Conservation (phyloP, 1,140 invertebrate genomes). For the Acromyrmex echinatior region DNA sequence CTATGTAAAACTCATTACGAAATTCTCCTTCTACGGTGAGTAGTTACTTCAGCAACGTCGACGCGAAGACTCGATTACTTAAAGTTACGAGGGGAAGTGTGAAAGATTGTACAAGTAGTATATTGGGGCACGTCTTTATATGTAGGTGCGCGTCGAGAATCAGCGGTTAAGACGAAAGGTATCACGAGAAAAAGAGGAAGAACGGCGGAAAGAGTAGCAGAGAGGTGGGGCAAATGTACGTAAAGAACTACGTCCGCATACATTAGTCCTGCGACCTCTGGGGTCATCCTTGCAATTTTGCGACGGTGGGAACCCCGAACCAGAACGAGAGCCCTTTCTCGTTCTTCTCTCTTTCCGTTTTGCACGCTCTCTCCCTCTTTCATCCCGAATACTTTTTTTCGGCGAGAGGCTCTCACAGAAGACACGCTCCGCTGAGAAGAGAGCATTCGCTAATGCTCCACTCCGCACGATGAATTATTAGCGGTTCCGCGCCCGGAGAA, state of each 20-base stretch:
- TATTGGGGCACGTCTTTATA: slow-evolving; percentile 22
- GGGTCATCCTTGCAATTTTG: slow-evolving; percentile 78
- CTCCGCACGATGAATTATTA: slow-evolving; percentile 66
- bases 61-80: slow-evolving; percentile 60
- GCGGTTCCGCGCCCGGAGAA: slow-evolving; percentile 50
- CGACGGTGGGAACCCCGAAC: slow-evolving; percentile 74
- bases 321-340: slow-evolving; percentile 64
- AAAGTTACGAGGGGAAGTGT: slow-evolving; percentile 50
- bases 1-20: slow-evolving; percentile 11
- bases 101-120: slow-evolving; percentile 37
- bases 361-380: not conserved
- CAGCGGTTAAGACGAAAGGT: slow-evolving; percentile 55
- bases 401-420: slow-evolving; percentile 39
- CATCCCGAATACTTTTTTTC: slow-evolving; percentile 41
- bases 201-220: slow-evolving; percentile 31
- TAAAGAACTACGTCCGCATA: slow-evolving; percentile 79
- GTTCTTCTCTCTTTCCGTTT: slow-evolving; percentile 18
- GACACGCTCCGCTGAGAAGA: slow-evolving; percentile 23
- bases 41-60: not conserved
- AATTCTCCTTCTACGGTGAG: not conserved
- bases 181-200: slow-evolving; percentile 55
- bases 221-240: slow-evolving; percentile 44
- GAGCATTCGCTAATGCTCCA: slow-evolving; percentile 58
- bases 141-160: not conserved
- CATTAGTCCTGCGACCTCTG: slow-evolving; percentile 77